Base-by-base conservation (phyloP, 2,797 vertebrate genomes). In the Linurgus olivaceus region DNA sequence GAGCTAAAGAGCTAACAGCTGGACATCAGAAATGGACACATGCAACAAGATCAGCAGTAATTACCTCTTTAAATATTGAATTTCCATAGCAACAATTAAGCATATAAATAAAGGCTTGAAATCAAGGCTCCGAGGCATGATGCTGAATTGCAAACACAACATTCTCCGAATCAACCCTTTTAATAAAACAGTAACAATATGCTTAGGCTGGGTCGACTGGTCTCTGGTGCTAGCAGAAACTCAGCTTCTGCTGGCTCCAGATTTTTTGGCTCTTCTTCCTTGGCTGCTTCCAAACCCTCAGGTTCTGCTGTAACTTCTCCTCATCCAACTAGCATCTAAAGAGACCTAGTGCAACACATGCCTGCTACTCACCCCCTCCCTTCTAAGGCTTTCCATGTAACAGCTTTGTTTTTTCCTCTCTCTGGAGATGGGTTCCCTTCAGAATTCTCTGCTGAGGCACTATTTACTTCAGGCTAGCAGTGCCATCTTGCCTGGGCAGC, bases 1-100 rank as follows among this genome's bases (percentile, higher is more conserved):
- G 96, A 98, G 98, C 98, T 98, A 98, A 98, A 98, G 98, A 98
- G 98, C 98, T 98, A 98, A 98, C 98, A 98, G 98, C 98, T 98
- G 98, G 98, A 98, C 98, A 98, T 98, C 98, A 98, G 98, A 97
- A 98, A 98, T 97, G 98, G 98, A 98, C 98, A 98, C 98, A 98
- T 97, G 98, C 98, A 98, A 98, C 98, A 98, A 98, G 98, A 98
- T 98, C 98, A 98, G 98, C 98, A 98, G 98, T 98, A 98, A 98
- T 98, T 98, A 98, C 98, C 98, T 98, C 98, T 98, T 98, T 98
- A 98, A 98, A 98, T 98, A 98, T 98, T 98, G 98, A 98, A 98
- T 98, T 98, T 98, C 98, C 98, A 98, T 98, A 98, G 98, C 98
- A 98, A 98, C 98, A 98, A 98, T 98, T 98, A 98, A 97, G 97